Evolutionary conservation across 2,797 vertebrate species (phyloP).

Genomic region (Adrianichthys oophorus): DNA sequence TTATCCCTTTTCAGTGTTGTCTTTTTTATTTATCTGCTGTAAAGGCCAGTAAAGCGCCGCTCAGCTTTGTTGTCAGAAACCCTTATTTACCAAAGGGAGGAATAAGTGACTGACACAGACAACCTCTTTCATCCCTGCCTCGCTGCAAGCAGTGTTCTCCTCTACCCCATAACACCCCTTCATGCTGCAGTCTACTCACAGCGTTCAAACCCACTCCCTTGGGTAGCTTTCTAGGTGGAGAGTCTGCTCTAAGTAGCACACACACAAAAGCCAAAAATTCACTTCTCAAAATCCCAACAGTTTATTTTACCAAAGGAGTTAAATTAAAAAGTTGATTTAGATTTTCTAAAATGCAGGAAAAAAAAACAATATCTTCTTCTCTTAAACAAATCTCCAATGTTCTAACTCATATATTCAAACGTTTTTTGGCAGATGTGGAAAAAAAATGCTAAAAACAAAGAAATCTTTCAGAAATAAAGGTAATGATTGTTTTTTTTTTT

Average conservation of each 20-base stretch:
- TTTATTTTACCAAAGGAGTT: too few species aligned
- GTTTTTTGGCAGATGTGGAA: too few species aligned
- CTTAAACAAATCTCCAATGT: too few species aligned
- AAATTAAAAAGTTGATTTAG: too few species aligned
- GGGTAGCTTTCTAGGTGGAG: constrained; percentile 70
- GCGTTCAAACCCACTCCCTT: constrained; percentile 67
- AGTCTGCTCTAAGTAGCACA: constrained; percentile 44
- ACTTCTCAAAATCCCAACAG: neutral
- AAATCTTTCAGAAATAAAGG: too few species aligned
- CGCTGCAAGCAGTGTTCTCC: constrained; percentile 78
- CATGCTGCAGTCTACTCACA: constrained; percentile 63
- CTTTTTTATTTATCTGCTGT: constrained; percentile 79
- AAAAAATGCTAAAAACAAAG: too few species aligned
- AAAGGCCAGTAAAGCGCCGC: constrained; percentile 80
- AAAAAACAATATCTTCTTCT: too few species aligned
- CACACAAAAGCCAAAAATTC: constrained; percentile 21
- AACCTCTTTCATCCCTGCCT: constrained; percentile 80
- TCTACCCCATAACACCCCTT: constrained; percentile 56
- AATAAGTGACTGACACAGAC: constrained; percentile 84
- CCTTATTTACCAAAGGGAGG: constrained; percentile 85
- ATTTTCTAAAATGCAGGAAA: too few species aligned
- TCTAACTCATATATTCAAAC: too few species aligned
- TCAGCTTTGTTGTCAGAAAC: constrained; percentile 85
- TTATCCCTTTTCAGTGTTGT: constrained; percentile 69
- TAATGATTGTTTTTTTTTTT: too few species aligned